Conservation (phyloP, 2,797 vertebrate genomes). For the Bovichtus variegatus region DNA sequence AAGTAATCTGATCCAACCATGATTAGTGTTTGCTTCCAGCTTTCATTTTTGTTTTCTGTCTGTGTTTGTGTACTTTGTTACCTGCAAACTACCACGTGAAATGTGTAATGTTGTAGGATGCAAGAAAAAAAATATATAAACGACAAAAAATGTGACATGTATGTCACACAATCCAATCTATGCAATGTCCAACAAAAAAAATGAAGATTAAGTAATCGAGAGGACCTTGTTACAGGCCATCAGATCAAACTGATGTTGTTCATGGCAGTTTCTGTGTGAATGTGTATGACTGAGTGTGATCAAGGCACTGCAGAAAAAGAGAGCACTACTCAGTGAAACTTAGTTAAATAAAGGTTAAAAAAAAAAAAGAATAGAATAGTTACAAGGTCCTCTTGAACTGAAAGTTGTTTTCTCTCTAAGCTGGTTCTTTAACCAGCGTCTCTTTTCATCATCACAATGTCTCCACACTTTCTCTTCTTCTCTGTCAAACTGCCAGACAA, state of each 20-base stretch:
- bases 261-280: not conserved
- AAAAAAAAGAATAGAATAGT: not conserved
- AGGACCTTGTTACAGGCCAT: not conserved
- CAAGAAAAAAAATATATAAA: not conserved
- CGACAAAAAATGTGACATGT: too few species aligned
- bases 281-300: not conserved
- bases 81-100: not conserved
- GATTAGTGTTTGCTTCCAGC: not conserved
- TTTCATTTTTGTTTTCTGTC: not conserved
- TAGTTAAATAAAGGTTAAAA: not conserved
- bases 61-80: not conserved
- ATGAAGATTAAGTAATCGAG: not conserved
- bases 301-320: not conserved
- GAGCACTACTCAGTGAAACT: not conserved
- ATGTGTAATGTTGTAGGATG: not conserved
- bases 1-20: too few species aligned
- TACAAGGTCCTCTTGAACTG: not conserved
- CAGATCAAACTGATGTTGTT: not conserved
- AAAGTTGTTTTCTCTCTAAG: conserved; percentile 1
- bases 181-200: not conserved
- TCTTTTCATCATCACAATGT: conserved; percentile 17
- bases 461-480: conserved; percentile 13
- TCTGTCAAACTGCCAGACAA: conserved; percentile 38
- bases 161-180: not conserved
- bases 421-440: not conserved